Evolutionary conservation across 2,888 invertebrate genomes (phyloP), one percentile per base, ranked within the genome.

Genomic region (Camptogramma bilineatum): DNA sequence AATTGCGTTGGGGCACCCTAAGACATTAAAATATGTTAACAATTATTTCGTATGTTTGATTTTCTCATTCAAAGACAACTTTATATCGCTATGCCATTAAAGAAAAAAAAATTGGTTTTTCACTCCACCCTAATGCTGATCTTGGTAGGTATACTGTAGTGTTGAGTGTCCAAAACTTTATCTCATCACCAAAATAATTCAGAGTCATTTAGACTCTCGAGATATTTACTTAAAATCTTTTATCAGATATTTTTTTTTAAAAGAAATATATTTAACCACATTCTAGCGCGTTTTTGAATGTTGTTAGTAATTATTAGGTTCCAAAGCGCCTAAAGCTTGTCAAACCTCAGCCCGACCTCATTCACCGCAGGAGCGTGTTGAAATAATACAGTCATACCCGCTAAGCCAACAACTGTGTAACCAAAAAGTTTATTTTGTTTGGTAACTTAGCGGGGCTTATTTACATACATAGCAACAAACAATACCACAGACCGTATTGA

Each of bases 351-450:
- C 56, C 69, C 65, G 59, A 67, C 68, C 73, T 68, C 52, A 47
- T 60, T 58, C 57, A 52, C 59, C 61, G 48, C 70, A 70, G 73
- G 64, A 64, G 55, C 52, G 76, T 74, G 79, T 79, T 76, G 71
- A 78, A 75, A 75, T 76, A 78, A 76, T 73, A 73, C 75, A 80
- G 72, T 73, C 77, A 72, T 78, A 76, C 66, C 65, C 74, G 77
- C 79, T 78, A 80, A 76, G 75, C 74, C 74, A 73, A 77, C 78
- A 78, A 75, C 73, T 70, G 73, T 80, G 80, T 80, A 78, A 78
- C 78, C 82, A 81, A 86, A 87, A 88, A 87, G 84, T 88, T 84
- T 87, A 85, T 88, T 73, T 89, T 89, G 86, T 88, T 87, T 84
- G 73, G 79, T 64, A 90, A 88, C 84, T 88, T 83, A 81, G 81